Base-by-base conservation (phyloP, 2,888 invertebrate species). In the Morpho achilles region DNA sequence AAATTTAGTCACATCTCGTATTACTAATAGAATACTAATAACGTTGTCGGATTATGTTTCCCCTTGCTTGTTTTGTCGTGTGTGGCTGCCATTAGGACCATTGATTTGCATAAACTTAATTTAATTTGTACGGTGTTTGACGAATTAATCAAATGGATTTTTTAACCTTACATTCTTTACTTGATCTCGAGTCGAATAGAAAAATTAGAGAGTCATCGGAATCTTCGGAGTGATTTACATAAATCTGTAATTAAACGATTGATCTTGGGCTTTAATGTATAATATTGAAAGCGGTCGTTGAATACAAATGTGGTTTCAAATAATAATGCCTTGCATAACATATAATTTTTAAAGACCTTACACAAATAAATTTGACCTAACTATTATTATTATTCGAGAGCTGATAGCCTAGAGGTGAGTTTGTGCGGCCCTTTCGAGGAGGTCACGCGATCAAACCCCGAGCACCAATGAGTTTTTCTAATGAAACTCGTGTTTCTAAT, bases 91-190 rank as follows among this genome's bases (percentile, higher is more conserved):
- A 81, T 84, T 80, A 82, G 82, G 76, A 64, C 66, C 64, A 67
- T 64, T 64, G 65, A 85, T 87, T 87, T 87, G 84, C 83, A 87
- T 87, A 82, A 74, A 79, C 74, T 74, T 75, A 70, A 80, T 82
- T 74, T 79, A 80, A 82, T 82, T 82, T 80, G 70, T 70, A 74
- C 70, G 71, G 68, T 75, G 74, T 78, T 79, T 79, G 79, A 86
- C 79, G 73, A 81, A 83, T 82, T 83, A 81, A 85, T 85, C 80
- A 80, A 76, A 77, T 68, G 71, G 52, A 71, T 73, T 79, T 79
- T 77, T 77, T 74, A 78, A 77, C 73, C 75, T 76, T 66, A 68
- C 65, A 77, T 77, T 77, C 74, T 74, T 79, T 62, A 64, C 67
- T 72, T 77, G 74, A 81, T 75, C 79, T 69, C 74, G 61, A 59